Conservation (phyloP, 2,113 vertebrate genomes). For the mouse (Mus musculus) region GRCm39 chr11:66312001-66312500, state of each 20-base stretch:
- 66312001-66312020: too few relatives aligned
- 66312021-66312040: too few relatives aligned
- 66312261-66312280: not conserved
- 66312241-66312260: not conserved
- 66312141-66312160: not conserved
- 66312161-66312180: not conserved
- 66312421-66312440: not conserved
- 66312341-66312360: not conserved
- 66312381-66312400: not conserved
- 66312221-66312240: not conserved
- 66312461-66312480: not conserved
- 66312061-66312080: not conserved
- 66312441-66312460: not conserved
- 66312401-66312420: not conserved
- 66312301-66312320: too few relatives aligned
- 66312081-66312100: not conserved
- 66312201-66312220: not conserved
- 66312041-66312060: not conserved
- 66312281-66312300: not conserved
- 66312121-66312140: not conserved
- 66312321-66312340: not conserved
- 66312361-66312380: not conserved
- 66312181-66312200: not conserved
- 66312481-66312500: fast-evolving
- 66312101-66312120: too few relatives aligned